These are phyloP conservation scores for Murina feae DNA, from an alignment of 2,113 vertebrate genomes.

Conservation along the genomic window DNA sequence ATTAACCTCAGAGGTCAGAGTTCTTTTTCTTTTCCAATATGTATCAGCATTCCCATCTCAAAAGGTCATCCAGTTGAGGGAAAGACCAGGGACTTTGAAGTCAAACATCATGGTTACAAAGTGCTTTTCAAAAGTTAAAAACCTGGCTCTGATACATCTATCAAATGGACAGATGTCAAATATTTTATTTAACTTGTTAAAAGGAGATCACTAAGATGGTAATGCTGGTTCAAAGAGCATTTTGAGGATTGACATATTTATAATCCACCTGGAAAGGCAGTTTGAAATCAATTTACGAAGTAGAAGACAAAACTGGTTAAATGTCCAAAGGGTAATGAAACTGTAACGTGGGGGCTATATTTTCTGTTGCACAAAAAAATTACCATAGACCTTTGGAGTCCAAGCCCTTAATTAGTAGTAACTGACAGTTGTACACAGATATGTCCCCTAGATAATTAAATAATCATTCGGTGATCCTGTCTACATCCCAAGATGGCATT, in stretches of 20 bases:
- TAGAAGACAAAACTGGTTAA: constrained; percentile 29
- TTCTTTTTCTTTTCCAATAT: neutral
- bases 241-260: constrained; percentile 16
- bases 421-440: neutral
- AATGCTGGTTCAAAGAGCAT: constrained; percentile 20
- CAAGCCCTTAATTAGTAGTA: constrained; percentile 17
- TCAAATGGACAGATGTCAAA: neutral
- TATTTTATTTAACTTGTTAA: neutral
- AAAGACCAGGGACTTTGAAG: constrained; percentile 11
- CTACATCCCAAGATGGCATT: neutral
- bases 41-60: constrained; percentile 3
- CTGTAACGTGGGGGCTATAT: neutral
- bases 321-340: neutral
- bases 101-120: constrained; percentile 2
- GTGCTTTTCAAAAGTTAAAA: neutral
- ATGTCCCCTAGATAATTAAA: neutral
- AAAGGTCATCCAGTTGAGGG: neutral
- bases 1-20: neutral
- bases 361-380: constrained; percentile 41
- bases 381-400: neutral
- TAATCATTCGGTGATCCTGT: neutral
- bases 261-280: neutral
- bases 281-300: constrained; percentile 44
- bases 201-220: neutral
- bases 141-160: neutral